Percentiles rank a stretch among this genome's conserved stretches.
Evolutionary conservation across 2,113 vertebrate genomes (phyloP).

Genomic region (Vidua macroura): DNA sequence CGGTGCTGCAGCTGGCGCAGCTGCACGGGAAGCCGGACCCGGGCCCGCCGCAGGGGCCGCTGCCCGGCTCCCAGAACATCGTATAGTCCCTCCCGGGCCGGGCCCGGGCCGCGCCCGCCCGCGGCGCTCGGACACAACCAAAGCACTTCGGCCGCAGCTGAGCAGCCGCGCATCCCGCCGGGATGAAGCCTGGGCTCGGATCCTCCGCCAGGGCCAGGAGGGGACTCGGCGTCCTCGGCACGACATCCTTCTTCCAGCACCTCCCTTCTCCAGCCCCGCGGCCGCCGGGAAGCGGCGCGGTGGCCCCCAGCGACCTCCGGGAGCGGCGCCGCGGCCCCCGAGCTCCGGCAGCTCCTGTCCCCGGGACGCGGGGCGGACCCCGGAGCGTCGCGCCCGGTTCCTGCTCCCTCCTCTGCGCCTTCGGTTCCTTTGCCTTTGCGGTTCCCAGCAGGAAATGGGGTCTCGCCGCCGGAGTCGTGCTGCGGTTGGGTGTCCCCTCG

Average conservation of each 20-base stretch:
- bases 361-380: background rate
- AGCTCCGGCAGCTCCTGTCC: background rate
- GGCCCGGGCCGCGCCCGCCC: conserved; percentile 10
- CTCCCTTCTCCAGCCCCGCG: background rate
- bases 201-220: background rate
- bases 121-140: conserved; percentile 77
- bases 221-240: background rate
- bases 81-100: conserved; percentile 70
- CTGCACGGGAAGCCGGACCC: conserved; percentile 84
- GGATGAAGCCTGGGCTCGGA: background rate
- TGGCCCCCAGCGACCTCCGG: background rate
- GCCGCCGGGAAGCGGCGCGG: background rate
- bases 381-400: background rate
- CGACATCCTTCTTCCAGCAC: background rate
- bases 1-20: conserved; percentile 93
- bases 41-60: conserved; percentile 80
- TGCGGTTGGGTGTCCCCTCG: background rate
- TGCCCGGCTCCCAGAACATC: conserved; percentile 90
- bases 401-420: background rate
- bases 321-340: accelerated
- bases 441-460: background rate
- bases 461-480: accelerated
- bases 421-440: background rate
- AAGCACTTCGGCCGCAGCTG: conserved; percentile 69
- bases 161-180: background rate